Percentiles rank a stretch among this genome's conserved stretches.
Conservation (phyloP, 1,140 invertebrate species). For the Argopecten irradians region DNA sequence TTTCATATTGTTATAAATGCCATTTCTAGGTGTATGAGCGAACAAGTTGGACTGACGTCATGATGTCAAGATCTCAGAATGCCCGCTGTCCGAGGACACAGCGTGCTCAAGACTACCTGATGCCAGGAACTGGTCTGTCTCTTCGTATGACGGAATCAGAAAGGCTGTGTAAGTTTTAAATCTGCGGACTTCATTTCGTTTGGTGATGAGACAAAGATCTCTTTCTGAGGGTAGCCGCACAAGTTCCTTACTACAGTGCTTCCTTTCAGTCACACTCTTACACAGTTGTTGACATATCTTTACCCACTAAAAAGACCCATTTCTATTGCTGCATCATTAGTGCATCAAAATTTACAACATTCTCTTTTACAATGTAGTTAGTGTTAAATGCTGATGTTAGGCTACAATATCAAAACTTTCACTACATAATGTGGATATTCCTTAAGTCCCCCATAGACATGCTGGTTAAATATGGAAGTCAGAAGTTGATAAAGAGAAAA, state of each 20-base stretch:
- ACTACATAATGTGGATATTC: too few species aligned
- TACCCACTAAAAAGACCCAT: too few species aligned
- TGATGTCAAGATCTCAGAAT: conserved; percentile 93
- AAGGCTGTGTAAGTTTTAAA: conserved; percentile 86
- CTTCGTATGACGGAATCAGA: conserved; percentile 95
- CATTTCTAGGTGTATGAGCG: conserved; percentile 88
- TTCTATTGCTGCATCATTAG: too few species aligned
- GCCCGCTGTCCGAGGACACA: conserved; percentile 94
- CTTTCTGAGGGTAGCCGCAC: background rate
- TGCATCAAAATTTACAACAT: too few species aligned
- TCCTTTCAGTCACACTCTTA: background rate
- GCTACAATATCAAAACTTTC: too few species aligned
- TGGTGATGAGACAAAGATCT: background rate
- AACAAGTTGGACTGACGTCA: conserved; percentile 91
- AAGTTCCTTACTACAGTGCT: background rate
- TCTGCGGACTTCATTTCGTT: background rate
- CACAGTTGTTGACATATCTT: too few species aligned
- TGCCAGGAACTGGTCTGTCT: conserved; percentile 93
- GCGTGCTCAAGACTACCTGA: conserved; percentile 90
- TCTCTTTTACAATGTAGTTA: too few species aligned
- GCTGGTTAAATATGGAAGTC: too few species aligned
- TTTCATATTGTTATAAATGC: background rate
- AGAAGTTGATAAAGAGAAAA: too few species aligned
- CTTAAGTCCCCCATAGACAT: too few species aligned
- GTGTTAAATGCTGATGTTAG: too few species aligned